Evolutionary conservation across 2,888 invertebrate species (phyloP).

Genomic region (Oligia latruncula): DNA sequence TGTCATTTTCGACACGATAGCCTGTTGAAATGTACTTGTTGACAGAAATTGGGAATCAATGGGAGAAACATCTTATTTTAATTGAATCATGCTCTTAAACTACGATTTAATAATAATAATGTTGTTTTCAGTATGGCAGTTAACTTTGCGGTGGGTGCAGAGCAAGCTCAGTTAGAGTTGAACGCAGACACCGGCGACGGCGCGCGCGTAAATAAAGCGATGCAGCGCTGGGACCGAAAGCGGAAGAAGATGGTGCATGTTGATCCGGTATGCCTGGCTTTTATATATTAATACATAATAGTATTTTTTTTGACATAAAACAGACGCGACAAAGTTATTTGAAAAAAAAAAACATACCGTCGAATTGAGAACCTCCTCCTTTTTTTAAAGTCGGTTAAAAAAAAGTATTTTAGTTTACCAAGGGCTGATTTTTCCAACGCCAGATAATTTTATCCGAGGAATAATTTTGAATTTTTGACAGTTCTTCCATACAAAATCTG

Average conservation of each 20-base stretch:
- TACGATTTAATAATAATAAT: not conserved
- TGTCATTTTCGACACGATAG: not conserved
- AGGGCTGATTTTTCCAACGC: too few species aligned
- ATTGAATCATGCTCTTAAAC: not conserved
- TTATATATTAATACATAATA: too few species aligned
- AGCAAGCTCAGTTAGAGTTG: slow-evolving; percentile 95
- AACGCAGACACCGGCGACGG: slow-evolving; percentile 94
- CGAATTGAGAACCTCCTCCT: too few species aligned
- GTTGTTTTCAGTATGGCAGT: slow-evolving; percentile 91
- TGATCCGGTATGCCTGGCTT: slow-evolving; percentile 87
- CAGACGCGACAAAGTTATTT: not conserved
- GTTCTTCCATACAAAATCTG: too few species aligned
- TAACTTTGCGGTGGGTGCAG: slow-evolving; percentile 95
- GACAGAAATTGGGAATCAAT: not conserved
- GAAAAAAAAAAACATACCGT: not conserved
- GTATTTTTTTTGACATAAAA: not conserved
- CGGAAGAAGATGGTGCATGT: slow-evolving; percentile 97
- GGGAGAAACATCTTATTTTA: too few species aligned
- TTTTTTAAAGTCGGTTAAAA: too few species aligned
- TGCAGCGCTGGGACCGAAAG: slow-evolving; percentile 97
- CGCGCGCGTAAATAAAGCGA: slow-evolving; percentile 90
- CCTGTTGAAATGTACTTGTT: not conserved
- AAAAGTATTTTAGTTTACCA: not conserved
- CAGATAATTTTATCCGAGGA: too few species aligned
- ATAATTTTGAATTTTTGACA: too few species aligned